Conservation (phyloP, 1,140 invertebrate genomes). For the Orchestia grillus region DNA sequence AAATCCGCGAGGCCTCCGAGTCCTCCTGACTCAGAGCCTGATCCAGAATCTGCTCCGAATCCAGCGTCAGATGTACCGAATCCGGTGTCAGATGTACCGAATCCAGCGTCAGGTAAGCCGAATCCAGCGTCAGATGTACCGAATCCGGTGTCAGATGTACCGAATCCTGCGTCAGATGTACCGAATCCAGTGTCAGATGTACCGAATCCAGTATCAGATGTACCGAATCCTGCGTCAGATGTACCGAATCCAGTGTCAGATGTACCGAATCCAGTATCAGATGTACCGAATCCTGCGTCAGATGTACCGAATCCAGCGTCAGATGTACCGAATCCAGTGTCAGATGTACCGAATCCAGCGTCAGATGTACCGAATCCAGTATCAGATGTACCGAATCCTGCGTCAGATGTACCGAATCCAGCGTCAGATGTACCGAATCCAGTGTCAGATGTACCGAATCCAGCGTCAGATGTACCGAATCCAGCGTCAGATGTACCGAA, state of each 20-base stretch:
- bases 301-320: not conserved
- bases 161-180: not conserved
- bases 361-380: too few relatives aligned
- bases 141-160: not conserved
- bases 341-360: not conserved
- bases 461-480: too few relatives aligned
- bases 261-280: not conserved
- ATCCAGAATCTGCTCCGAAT: not conserved
- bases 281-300: not conserved
- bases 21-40: not conserved
- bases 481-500: not conserved
- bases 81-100: not conserved
- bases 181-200: not conserved
- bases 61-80: not conserved
- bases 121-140: slow-evolving; percentile 16
- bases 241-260: not conserved
- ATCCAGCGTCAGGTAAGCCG: not conserved
- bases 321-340: slow-evolving; percentile 6
- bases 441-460: not conserved
- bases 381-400: slow-evolving; percentile 2
- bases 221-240: slow-evolving; percentile 40
- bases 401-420: not conserved
- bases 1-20: not conserved
- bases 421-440: not conserved
- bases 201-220: not conserved